Percentiles rank a stretch among this genome's conserved stretches.
Conservation (phyloP, 2,113 vertebrate genomes). For the Tamias sibiricus region DNA sequence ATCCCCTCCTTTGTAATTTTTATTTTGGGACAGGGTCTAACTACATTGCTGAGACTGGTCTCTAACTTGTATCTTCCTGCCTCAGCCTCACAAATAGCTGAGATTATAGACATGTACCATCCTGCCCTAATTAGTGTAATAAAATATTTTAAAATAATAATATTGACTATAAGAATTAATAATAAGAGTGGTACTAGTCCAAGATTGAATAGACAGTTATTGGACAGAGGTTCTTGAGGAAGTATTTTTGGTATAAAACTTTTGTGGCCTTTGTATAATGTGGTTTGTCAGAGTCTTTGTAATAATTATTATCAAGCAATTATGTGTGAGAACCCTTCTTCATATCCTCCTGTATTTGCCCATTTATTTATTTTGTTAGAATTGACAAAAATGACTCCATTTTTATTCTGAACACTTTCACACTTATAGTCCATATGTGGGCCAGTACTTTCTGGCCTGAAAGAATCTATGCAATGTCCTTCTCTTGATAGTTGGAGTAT, state of each 20-base stretch:
- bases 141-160: background rate
- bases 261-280: background rate
- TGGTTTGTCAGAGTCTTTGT: background rate
- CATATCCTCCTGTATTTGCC: background rate
- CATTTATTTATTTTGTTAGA: background rate
- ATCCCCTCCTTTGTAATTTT: too few species aligned
- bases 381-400: background rate
- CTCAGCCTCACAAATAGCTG: too few species aligned
- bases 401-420: background rate
- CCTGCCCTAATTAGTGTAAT: background rate
- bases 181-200: background rate
- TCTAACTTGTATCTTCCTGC: too few species aligned
- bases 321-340: background rate
- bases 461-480: background rate
- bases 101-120: too few species aligned
- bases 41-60: too few species aligned
- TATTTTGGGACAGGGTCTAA: too few species aligned
- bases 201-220: background rate
- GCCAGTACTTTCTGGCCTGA: background rate
- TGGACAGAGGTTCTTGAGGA: background rate
- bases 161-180: background rate
- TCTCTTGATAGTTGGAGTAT: background rate
- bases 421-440: background rate
- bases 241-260: background rate
- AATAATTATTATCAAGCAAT: background rate